These are phyloP conservation scores for Gryllus longicercus DNA, from an alignment of 2,888 invertebrate genomes.

Conservation along the genomic window DNA sequence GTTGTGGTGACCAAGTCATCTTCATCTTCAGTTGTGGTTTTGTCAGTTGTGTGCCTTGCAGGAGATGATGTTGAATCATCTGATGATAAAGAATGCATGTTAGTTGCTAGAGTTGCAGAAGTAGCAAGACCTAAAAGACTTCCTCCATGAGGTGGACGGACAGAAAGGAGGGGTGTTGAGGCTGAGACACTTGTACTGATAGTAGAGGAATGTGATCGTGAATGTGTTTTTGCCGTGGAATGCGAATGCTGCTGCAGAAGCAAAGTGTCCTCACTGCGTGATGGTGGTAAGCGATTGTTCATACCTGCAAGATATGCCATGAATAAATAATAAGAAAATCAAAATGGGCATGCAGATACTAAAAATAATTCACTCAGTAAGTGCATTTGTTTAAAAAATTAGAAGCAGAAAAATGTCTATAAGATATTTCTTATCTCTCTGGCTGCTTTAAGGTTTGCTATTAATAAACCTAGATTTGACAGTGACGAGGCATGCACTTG, in stretches of 20 bases:
- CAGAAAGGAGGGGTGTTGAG: slow-evolving; percentile 55
- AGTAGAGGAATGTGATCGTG: slow-evolving; percentile 34
- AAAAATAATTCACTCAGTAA: too few relatives aligned
- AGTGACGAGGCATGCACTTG: too few relatives aligned
- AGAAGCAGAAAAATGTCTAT: too few relatives aligned
- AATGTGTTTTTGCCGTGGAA: slow-evolving; percentile 23
- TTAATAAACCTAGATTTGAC: too few relatives aligned
- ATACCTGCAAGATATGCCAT: slow-evolving; percentile 26
- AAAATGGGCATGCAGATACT: too few relatives aligned
- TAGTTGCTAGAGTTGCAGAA: slow-evolving; percentile 52
- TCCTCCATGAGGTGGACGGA: slow-evolving; percentile 54
- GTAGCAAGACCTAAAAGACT: slow-evolving; percentile 61
- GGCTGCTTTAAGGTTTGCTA: too few relatives aligned
- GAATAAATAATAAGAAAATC: too few relatives aligned
- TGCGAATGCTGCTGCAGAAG: slow-evolving; percentile 47
- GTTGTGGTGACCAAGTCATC: slow-evolving; percentile 43
- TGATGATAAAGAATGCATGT: slow-evolving; percentile 38
- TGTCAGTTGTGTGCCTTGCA: slow-evolving; percentile 49
- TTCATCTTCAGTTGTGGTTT: slow-evolving; percentile 33
- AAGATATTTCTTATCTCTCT: too few relatives aligned
- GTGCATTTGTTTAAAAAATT: too few relatives aligned
- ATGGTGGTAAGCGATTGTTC: slow-evolving; percentile 61
- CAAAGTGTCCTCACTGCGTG: slow-evolving; percentile 77
- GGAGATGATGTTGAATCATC: slow-evolving; percentile 44
- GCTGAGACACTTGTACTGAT: slow-evolving; percentile 57